These are phyloP conservation scores for Gymnocheta viridis DNA, from an alignment of 2,888 invertebrate species.

Conservation along the genomic window DNA sequence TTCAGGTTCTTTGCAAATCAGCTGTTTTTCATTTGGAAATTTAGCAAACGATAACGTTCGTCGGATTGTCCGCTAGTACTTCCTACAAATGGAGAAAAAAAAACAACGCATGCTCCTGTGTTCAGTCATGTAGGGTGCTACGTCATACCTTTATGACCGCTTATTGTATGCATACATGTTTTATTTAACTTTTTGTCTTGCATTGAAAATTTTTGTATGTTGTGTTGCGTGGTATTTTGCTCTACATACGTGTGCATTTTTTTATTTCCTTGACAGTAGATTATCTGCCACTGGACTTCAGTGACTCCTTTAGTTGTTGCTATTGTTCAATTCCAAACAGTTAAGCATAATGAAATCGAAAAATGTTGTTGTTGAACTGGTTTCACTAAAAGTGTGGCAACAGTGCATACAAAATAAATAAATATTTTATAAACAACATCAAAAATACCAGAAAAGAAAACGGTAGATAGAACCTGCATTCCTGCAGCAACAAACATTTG, in stretches of 20 bases:
- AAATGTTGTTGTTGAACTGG: slow-evolving; percentile 56
- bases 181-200: neutral
- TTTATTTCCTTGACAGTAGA: slow-evolving; percentile 66
- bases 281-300: slow-evolving; percentile 67
- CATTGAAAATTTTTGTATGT: slow-evolving; percentile 4
- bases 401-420: slow-evolving; percentile 41
- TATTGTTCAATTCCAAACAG: slow-evolving; percentile 4
- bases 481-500: slow-evolving; percentile 16
- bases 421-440: slow-evolving; percentile 31
- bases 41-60: too few relatives aligned
- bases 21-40: too few relatives aligned
- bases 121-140: neutral
- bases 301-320: slow-evolving; percentile 51
- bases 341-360: slow-evolving; percentile 41
- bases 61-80: too few relatives aligned
- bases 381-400: slow-evolving; percentile 61
- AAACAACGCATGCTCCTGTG: neutral
- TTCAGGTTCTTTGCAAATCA: too few relatives aligned
- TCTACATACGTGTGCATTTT: slow-evolving; percentile 55
- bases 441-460: slow-evolving; percentile 20
- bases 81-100: too few relatives aligned
- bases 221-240: slow-evolving; percentile 60
- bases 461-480: slow-evolving; percentile 9
- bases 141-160: neutral
- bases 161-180: neutral